phyloP scores from a whole-genome alignment of 2,113 vertebrate genomes.

The Rhineura floridana region DNA sequence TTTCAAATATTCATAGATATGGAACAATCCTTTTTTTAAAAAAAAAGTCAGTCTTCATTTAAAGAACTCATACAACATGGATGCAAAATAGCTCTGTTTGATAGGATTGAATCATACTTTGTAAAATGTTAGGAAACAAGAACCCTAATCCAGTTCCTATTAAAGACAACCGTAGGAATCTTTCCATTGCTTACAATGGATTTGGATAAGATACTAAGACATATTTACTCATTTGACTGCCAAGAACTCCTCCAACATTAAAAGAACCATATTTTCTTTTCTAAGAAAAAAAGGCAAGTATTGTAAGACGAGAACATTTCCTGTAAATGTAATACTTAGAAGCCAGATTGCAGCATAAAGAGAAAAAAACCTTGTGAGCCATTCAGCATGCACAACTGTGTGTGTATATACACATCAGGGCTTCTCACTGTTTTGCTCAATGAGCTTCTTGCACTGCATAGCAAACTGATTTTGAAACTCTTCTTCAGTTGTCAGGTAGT shows the following conservation, averaged over 20 bases:
- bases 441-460: not conserved
- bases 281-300: slow-evolving; percentile 59
- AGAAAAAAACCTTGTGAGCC: slow-evolving; percentile 36
- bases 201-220: slow-evolving; percentile 66
- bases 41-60: slow-evolving; percentile 16
- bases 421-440: not conserved
- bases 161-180: slow-evolving; percentile 68
- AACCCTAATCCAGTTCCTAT: slow-evolving; percentile 63
- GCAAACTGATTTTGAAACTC: not conserved
- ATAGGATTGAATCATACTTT: slow-evolving; percentile 59
- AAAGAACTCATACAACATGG: slow-evolving; percentile 20
- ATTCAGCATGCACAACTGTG: not conserved
- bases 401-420: not conserved
- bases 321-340: slow-evolving; percentile 35
- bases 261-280: slow-evolving; percentile 66
- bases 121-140: slow-evolving; percentile 64
- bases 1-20: slow-evolving; percentile 6
- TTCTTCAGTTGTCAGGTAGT: not conserved
- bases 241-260: slow-evolving; percentile 66
- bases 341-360: slow-evolving; percentile 42
- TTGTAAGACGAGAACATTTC: slow-evolving; percentile 51
- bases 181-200: slow-evolving; percentile 64
- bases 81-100: slow-evolving; percentile 49
- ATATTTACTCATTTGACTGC: slow-evolving; percentile 65
- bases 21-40: not conserved